Evolutionary conservation across 2,797 vertebrate species (phyloP).

Genomic region (Fratercula arctica): DNA sequence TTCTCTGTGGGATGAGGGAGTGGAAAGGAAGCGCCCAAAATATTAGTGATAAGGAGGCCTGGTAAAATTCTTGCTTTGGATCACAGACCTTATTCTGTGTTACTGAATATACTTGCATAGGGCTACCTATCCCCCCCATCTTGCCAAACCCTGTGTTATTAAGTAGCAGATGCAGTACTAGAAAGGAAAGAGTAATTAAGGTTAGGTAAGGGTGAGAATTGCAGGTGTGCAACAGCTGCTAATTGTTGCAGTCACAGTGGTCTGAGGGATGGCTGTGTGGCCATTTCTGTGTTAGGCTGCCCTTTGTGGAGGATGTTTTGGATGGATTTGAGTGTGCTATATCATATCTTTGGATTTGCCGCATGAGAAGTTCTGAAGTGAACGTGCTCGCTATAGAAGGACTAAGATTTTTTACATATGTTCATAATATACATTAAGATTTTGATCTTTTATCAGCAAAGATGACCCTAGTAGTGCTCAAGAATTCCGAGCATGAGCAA

Average conservation of each 20-base stretch:
- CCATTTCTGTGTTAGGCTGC: background rate
- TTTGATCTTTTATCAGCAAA: background rate
- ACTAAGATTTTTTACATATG: background rate
- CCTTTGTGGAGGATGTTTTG: background rate
- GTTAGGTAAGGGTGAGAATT: background rate
- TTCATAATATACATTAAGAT: background rate
- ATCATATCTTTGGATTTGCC: background rate
- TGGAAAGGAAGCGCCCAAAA: background rate
- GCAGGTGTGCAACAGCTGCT: background rate
- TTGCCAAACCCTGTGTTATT: background rate
- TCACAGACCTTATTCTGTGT: background rate
- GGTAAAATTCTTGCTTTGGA: background rate
- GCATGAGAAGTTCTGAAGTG: background rate
- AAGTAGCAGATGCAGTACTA: background rate
- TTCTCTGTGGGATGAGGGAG: background rate
- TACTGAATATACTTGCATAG: background rate
- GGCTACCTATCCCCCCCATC: background rate
- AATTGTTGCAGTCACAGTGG: background rate
- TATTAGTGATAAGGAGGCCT: background rate
- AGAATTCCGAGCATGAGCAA: background rate
- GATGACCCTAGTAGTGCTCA: background rate
- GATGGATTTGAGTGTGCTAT: background rate
- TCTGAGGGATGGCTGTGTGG: background rate
- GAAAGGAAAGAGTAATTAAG: background rate
- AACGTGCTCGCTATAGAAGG: background rate